Percentiles rank a stretch among this genome's conserved stretches.
Evolutionary conservation across 2,888 invertebrate species (phyloP).

Genomic region (Lasioglossum morio): DNA sequence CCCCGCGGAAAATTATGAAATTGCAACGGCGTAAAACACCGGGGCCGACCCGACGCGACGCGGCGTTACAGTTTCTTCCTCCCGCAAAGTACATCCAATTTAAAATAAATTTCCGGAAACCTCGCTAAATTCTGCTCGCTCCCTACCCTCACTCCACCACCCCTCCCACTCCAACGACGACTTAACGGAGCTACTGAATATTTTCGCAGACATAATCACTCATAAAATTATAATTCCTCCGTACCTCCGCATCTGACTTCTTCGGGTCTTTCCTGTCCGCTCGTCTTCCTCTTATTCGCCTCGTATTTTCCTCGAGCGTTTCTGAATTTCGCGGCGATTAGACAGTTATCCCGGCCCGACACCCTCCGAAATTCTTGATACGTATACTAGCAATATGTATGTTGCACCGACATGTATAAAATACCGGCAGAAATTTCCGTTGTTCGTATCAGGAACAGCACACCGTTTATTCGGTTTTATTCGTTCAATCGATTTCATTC

Average conservation of each 20-base stretch:
- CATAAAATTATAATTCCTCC: slow-evolving; percentile 55
- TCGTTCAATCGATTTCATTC: not conserved
- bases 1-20: slow-evolving; percentile 21
- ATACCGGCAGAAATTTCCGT: not conserved
- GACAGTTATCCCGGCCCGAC: not conserved
- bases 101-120: slow-evolving; percentile 56
- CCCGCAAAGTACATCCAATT: slow-evolving; percentile 47
- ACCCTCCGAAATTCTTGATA: not conserved
- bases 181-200: slow-evolving; percentile 53
- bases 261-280: not conserved
- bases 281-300: not conserved
- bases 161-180: not conserved
- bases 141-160: not conserved
- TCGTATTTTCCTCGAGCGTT: not conserved
- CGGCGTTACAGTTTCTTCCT: slow-evolving; percentile 43
- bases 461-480: not conserved
- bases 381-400: not conserved
- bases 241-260: slow-evolving; percentile 29
- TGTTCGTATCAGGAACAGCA: not conserved
- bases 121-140: slow-evolving; percentile 32
- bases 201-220: slow-evolving; percentile 50
- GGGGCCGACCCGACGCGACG: not conserved
- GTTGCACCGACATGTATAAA: not conserved
- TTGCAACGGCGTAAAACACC: slow-evolving; percentile 32
- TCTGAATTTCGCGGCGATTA: not conserved